phyloP scores from a whole-genome alignment of 2,888 invertebrate species.

The Diploptera punctata region DNA sequence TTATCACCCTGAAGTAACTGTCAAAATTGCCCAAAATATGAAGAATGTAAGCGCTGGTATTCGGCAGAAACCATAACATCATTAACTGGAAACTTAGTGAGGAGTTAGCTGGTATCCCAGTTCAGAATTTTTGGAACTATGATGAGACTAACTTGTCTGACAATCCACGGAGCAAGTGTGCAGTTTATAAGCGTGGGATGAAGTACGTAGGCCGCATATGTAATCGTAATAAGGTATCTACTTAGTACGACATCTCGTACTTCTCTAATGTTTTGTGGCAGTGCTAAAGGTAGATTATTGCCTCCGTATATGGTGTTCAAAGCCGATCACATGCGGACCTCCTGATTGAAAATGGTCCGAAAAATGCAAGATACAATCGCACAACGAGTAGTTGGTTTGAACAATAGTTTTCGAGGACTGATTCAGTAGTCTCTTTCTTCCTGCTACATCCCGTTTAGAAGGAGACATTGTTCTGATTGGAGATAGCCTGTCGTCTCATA shows the following conservation, averaged over 20 bases:
- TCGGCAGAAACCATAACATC: slow-evolving; percentile 34
- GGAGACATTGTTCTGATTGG: no score
- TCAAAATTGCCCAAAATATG: background rate
- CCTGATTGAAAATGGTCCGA: no score
- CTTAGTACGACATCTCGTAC: slow-evolving; percentile 50
- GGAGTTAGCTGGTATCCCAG: slow-evolving; percentile 41
- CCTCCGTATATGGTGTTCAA: no score
- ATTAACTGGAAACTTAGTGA: slow-evolving; percentile 43
- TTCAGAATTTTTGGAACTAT: slow-evolving; percentile 49
- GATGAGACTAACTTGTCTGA: slow-evolving; percentile 49
- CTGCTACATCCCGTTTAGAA: no score
- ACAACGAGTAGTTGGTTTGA: no score
- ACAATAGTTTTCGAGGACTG: no score
- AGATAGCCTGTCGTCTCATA: no score
- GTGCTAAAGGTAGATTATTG: no score
- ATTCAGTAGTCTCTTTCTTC: no score
- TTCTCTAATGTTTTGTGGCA: slow-evolving; percentile 52
- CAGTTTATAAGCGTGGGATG: slow-evolving; percentile 46
- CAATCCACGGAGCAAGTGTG: slow-evolving; percentile 41
- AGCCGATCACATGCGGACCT: no score
- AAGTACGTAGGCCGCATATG: slow-evolving; percentile 53
- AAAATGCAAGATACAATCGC: no score
- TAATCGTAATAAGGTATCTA: slow-evolving; percentile 50
- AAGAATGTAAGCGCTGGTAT: background rate
- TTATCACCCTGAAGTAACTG: background rate